Conservation (phyloP, 2,888 invertebrate genomes). For the Smittia sp. region DNA sequence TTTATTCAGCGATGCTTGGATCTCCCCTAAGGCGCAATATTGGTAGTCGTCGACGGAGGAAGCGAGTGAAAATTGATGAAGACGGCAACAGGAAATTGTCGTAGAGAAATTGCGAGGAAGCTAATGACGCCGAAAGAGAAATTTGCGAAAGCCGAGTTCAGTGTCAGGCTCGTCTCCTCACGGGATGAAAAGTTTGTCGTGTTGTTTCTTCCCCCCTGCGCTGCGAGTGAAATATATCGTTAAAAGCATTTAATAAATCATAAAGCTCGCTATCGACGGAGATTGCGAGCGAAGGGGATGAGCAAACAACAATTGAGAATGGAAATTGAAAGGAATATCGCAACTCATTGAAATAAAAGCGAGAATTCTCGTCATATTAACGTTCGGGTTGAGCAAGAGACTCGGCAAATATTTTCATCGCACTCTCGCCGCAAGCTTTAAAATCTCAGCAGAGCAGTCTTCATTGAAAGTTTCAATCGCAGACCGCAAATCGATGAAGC, state of each 20-base stretch:
- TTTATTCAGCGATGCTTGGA: neutral
- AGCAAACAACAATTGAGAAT: neutral
- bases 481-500: conserved; percentile 3
- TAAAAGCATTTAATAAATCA: conserved; percentile 17
- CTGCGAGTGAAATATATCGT: conserved; percentile 11
- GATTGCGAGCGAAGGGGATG: neutral
- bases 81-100: conserved; percentile 25
- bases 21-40: neutral
- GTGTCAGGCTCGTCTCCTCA: neutral
- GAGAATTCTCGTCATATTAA: neutral
- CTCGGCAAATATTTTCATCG: neutral
- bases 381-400: neutral
- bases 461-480: neutral
- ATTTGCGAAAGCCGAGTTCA: neutral
- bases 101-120: conserved; percentile 23
- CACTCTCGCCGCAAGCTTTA: neutral
- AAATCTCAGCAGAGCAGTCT: neutral
- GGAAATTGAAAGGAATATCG: neutral
- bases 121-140: conserved; percentile 21
- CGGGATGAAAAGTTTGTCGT: conserved; percentile 4
- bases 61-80: conserved; percentile 13
- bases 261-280: neutral
- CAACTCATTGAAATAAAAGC: neutral
- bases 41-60: neutral
- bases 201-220: neutral